Percentiles rank a stretch among this genome's conserved stretches.
Evolutionary conservation across 2,113 vertebrate species (phyloP).

Genomic region (Anser cygnoides): DNA sequence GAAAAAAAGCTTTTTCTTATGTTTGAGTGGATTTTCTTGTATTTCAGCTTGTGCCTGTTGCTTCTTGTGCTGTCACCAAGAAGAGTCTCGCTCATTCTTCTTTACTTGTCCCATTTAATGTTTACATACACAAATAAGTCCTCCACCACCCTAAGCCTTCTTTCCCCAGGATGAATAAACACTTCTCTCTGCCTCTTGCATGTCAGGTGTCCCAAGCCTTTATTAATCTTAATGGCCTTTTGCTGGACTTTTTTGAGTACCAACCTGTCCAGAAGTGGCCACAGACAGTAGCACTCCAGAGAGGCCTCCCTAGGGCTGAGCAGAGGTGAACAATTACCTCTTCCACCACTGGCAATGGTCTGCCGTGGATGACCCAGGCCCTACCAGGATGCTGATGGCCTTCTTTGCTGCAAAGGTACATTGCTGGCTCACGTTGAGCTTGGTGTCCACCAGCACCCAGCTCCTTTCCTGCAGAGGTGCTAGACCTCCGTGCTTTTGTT

Average conservation of each 20-base stretch:
- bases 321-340: background rate
- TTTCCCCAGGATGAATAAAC: background rate
- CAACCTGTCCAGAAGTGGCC: background rate
- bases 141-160: background rate
- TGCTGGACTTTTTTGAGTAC: background rate
- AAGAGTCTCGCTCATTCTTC: background rate
- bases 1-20: background rate
- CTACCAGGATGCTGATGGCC: background rate
- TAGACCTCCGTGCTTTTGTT: fast-evolving
- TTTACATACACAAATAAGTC: background rate
- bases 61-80: background rate
- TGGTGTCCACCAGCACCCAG: background rate
- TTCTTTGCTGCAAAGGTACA: background rate
- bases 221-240: background rate
- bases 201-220: background rate
- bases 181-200: background rate
- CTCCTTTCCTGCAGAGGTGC: background rate
- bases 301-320: background rate
- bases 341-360: background rate
- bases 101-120: background rate
- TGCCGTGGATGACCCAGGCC: background rate
- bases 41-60: background rate
- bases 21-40: background rate
- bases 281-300: background rate
- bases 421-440: background rate